Percentiles rank a stretch among this genome's conserved stretches.
These are phyloP conservation scores for Galeopsomyia nigrocyanea DNA, from an alignment of 2,888 invertebrate genomes.

Conservation along the genomic window DNA sequence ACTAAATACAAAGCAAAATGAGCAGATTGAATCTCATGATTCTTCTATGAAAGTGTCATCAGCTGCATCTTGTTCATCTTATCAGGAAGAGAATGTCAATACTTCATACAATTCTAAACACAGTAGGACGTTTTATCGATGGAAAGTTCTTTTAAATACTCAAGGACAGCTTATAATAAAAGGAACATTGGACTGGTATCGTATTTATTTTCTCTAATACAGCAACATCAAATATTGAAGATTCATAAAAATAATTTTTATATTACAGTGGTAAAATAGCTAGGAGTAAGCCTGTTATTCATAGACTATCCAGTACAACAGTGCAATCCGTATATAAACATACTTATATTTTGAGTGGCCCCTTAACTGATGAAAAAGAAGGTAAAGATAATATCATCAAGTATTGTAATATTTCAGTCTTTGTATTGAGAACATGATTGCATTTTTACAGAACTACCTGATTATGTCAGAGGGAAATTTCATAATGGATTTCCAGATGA, in stretches of 20 bases:
- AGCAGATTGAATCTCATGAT: background rate
- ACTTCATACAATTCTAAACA: conserved; percentile 3
- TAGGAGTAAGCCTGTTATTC: conserved; percentile 60
- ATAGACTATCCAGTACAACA: conserved; percentile 52
- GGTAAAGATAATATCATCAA: conserved; percentile 51
- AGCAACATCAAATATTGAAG: background rate
- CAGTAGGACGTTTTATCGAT: conserved; percentile 53
- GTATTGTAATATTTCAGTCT: background rate
- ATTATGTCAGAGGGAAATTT: conserved; percentile 62
- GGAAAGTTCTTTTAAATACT: conserved; percentile 59
- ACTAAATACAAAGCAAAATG: conserved; percentile 8
- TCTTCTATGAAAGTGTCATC: background rate
- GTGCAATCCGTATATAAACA: conserved; percentile 58
- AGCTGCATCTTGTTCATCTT: background rate
- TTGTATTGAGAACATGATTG: background rate
- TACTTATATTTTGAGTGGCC: conserved; percentile 58
- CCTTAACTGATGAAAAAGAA: conserved; percentile 56
- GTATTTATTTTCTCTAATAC: conserved; percentile 7
- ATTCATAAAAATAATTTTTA: conserved; percentile 16
- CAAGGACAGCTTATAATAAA: conserved; percentile 57
- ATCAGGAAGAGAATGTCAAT: background rate
- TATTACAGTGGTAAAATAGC: conserved; percentile 55
- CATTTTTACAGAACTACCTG: conserved; percentile 58
- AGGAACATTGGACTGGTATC: conserved; percentile 58
- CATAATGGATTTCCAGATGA: conserved; percentile 66